Conservation (phyloP, 2,888 invertebrate species). For the Hemithea aestivaria region DNA sequence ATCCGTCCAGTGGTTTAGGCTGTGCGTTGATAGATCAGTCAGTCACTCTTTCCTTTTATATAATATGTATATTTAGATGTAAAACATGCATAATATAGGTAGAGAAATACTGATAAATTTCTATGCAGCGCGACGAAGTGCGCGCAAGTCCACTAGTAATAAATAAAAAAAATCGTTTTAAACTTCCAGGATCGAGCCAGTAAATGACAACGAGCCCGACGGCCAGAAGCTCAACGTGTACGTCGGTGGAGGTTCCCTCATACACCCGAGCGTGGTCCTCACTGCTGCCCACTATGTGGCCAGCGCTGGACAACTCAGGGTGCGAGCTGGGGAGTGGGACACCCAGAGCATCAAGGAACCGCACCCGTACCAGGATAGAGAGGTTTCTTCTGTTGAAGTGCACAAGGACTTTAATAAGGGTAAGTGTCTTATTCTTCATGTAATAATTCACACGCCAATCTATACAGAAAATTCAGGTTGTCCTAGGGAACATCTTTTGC, state of each 20-base stretch:
- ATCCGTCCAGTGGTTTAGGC: no score
- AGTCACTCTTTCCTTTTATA: no score
- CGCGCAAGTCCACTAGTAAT: no score
- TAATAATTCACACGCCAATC: no score
- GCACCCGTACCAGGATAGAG: slow-evolving; percentile 84
- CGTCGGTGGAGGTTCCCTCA: slow-evolving; percentile 89
- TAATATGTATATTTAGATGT: no score
- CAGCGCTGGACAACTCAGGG: slow-evolving; percentile 36
- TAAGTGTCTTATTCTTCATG: no score
- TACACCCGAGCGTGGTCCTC: slow-evolving; percentile 85
- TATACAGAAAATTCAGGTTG: no score
- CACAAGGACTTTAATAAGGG: slow-evolving; percentile 82
- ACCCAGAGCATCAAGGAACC: slow-evolving; percentile 85
- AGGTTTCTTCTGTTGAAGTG: slow-evolving; percentile 74
- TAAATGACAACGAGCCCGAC: slow-evolving; percentile 58
- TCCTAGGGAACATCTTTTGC: no score
- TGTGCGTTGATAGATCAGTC: no score
- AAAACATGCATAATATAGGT: no score
- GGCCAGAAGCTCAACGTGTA: slow-evolving; percentile 75
- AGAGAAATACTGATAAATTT: no score
- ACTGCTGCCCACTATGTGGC: slow-evolving; percentile 85
- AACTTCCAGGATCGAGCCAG: slow-evolving; percentile 58
- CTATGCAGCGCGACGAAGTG: no score
- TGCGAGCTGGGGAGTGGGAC: slow-evolving; percentile 91
- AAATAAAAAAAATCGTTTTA: not conserved